Conservation (phyloP, 2,888 invertebrate species). For the Tetragnatha montana region DNA sequence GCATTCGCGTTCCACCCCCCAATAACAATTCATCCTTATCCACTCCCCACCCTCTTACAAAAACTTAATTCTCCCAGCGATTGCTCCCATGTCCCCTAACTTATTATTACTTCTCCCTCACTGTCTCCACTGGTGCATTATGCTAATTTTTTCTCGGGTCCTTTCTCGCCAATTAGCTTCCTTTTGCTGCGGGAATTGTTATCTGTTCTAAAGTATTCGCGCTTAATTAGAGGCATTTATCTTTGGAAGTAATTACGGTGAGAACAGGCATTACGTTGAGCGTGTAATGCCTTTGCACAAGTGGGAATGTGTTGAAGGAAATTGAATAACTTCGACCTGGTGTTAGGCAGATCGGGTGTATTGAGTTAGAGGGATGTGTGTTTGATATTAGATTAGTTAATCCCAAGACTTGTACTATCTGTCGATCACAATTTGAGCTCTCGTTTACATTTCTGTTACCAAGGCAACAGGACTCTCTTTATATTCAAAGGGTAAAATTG, state of each 20-base stretch:
- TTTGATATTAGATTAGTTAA: no score
- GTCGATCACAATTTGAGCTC: no score
- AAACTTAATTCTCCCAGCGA: background rate
- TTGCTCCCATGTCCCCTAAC: background rate
- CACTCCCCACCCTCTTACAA: background rate
- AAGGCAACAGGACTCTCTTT: no score
- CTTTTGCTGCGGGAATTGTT: conserved; percentile 6
- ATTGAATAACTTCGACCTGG: background rate
- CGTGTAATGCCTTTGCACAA: background rate
- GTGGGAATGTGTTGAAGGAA: background rate
- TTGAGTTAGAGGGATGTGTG: no score
- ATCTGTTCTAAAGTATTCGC: conserved; percentile 30
- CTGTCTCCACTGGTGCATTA: background rate
- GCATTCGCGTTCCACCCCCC: no score
- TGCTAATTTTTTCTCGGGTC: background rate
- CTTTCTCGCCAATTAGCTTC: conserved; percentile 9
- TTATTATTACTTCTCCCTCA: background rate
- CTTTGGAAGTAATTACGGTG: conserved; percentile 19
- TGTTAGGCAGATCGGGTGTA: no score
- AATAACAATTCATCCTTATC: no score
- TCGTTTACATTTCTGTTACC: no score
- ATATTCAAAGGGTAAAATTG: no score
- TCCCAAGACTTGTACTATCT: no score
- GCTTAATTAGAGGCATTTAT: conserved; percentile 49
- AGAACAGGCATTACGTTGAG: background rate